These are phyloP conservation scores for Mesitornis unicolor DNA, from an alignment of 2,113 vertebrate species.

Conservation along the genomic window DNA sequence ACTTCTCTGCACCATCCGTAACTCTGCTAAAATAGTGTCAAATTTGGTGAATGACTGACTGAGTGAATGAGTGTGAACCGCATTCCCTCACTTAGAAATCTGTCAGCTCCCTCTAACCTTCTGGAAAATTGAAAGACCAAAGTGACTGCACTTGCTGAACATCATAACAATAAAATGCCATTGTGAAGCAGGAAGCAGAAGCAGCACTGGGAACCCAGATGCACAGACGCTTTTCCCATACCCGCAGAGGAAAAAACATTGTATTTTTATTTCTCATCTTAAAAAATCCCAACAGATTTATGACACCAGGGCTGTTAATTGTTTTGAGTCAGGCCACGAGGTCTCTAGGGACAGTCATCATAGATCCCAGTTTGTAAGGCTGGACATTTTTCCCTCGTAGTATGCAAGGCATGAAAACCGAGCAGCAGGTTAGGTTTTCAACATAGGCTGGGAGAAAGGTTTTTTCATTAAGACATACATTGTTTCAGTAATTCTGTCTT, in stretches of 20 bases:
- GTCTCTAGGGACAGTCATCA: neutral
- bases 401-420: neutral
- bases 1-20: neutral
- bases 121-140: neutral
- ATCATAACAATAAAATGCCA: neutral
- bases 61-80: neutral
- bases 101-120: neutral
- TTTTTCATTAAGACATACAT: neutral
- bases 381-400: neutral
- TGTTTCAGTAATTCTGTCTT: neutral
- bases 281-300: neutral
- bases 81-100: neutral
- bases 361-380: neutral
- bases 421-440: neutral
- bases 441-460: neutral
- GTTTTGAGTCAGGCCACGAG: neutral
- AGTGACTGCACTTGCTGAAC: neutral
- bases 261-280: neutral
- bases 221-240: fast-evolving
- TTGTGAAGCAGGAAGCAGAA: neutral
- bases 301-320: neutral
- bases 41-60: neutral
- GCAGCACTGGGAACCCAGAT: neutral
- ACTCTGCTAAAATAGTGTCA: neutral
- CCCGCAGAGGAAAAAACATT: neutral